These are phyloP conservation scores for Drosophila tristis DNA, from an alignment of 1,140 invertebrate genomes.

Conservation along the genomic window DNA sequence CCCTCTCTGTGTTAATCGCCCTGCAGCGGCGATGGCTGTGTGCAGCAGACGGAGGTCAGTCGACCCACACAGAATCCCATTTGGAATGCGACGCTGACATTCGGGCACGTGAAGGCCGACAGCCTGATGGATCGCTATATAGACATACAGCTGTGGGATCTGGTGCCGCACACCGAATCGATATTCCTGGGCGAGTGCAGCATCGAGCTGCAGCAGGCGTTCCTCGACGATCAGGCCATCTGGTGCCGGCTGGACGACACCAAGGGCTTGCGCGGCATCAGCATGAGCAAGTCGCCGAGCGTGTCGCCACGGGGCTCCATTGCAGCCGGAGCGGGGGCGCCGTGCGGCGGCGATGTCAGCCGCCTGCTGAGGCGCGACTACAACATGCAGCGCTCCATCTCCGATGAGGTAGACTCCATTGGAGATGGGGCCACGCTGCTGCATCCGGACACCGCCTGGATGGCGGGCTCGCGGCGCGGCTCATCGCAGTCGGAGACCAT, in stretches of 20 bases:
- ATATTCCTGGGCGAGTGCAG: constrained; percentile 93
- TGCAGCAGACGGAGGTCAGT: constrained; percentile 91
- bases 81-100: constrained; percentile 95
- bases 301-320: constrained; percentile 92
- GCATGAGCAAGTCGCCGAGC: constrained; percentile 88
- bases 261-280: constrained; percentile 86
- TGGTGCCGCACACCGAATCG: constrained; percentile 91
- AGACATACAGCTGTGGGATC: constrained; percentile 95
- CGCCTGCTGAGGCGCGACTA: constrained; percentile 88
- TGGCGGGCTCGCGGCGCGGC: constrained; percentile 90
- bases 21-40: constrained; percentile 88
- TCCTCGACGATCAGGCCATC: constrained; percentile 92
- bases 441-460: constrained; percentile 93
- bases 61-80: constrained; percentile 93
- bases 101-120: constrained; percentile 90
- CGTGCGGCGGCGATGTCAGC: constrained; percentile 85
- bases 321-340: constrained; percentile 84
- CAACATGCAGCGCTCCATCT: constrained; percentile 88
- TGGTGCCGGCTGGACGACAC: constrained; percentile 95
- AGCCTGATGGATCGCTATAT: constrained; percentile 91
- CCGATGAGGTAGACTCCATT: constrained; percentile 90
- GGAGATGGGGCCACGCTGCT: constrained; percentile 89
- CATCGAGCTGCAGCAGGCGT: constrained; percentile 90
- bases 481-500: constrained; percentile 93
- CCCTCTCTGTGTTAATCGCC: neutral